Percentiles rank a stretch among this genome's conserved stretches.
These are phyloP conservation scores for Lymantria monacha DNA, from an alignment of 2,888 invertebrate species.

Conservation along the genomic window DNA sequence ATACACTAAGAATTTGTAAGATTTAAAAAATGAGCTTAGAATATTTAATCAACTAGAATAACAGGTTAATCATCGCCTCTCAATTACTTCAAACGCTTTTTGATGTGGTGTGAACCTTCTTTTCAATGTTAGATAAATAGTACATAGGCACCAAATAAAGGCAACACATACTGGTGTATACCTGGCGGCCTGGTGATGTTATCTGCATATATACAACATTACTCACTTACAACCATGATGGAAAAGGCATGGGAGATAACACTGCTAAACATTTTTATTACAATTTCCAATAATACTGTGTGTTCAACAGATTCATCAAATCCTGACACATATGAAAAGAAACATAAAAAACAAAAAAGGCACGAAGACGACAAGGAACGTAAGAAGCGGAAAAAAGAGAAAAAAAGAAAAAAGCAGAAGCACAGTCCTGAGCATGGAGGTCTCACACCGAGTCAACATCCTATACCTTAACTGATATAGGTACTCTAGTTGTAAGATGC, in stretches of 20 bases:
- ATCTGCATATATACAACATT: no score
- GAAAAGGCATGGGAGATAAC: no score
- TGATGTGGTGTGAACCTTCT: no score
- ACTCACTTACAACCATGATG: background rate
- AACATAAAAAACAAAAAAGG: slow-evolving; percentile 96
- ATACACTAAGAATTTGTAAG: no score
- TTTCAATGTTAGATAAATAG: no score
- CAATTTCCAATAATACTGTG: background rate
- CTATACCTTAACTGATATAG: slow-evolving; percentile 45
- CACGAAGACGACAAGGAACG: slow-evolving; percentile 97
- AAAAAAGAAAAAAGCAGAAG: slow-evolving; percentile 96
- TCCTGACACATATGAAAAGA: slow-evolving; percentile 95
- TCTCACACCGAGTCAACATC: slow-evolving; percentile 76
- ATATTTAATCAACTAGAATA: no score
- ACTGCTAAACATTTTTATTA: background rate
- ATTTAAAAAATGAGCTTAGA: no score
- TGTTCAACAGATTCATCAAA: slow-evolving; percentile 79
- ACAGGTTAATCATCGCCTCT: no score
- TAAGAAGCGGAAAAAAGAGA: slow-evolving; percentile 97
- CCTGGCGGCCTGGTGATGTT: no score
- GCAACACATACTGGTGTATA: no score
- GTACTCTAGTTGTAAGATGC: slow-evolving; percentile 25
- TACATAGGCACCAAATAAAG: no score
- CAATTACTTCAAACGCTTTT: no score
- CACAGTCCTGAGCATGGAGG: slow-evolving; percentile 94